Base-by-base conservation (phyloP, 2,888 invertebrate species). In the Cryptocephalus primarius region DNA sequence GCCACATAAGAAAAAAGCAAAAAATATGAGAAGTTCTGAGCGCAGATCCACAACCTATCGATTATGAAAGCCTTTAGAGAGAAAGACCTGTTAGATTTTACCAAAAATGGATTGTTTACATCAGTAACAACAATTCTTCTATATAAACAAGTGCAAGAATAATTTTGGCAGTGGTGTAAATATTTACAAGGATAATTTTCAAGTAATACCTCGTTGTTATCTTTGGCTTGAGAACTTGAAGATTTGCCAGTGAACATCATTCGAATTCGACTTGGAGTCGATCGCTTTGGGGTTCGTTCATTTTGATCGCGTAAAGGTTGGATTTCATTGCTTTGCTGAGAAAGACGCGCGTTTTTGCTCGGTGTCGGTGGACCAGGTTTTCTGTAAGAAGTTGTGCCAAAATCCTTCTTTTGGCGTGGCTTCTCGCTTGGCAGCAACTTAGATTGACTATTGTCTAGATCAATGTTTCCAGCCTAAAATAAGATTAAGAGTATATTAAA, bases 291-390 rank as follows among this genome's bases (percentile, higher is more conserved):
- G 12, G 60, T 59, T 31, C 48, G 54, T 70, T 74, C 47, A 66
- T 61, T 60, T 32, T 48, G 70, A 50, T 82, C 82, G 48, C 75
- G 75, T 32, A 83, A 64, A 1, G 76, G 65, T 53, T 76, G 76
- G 0, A 76, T 73, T 48, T 80, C 78, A 67, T 77, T 68, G 1
- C 67, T 66, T 66, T 82, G 82, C 41, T 82, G 76, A 1, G 88
- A 88, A 8, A 80, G 69, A 51, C 87, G 74, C 1, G 69, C 70
- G 65, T 87, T 83, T 70, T 88, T 89, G 70, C 87, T 87, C 0
- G 89, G 89, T 1, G 89, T 89, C 22, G 89, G 89, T 40, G 88
- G 89, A 1, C 89, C 89, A 0, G 89, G 89, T 60, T 81, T 83
- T 73, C 87, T 88, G 65, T 89, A 89, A 0, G 85, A 82, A 1